Evolutionary conservation across 64 coral and sea anemone species (phyloP), one percentile per base, ranked within the genome.

Genomic region (Pachyseris speciosa): DNA sequence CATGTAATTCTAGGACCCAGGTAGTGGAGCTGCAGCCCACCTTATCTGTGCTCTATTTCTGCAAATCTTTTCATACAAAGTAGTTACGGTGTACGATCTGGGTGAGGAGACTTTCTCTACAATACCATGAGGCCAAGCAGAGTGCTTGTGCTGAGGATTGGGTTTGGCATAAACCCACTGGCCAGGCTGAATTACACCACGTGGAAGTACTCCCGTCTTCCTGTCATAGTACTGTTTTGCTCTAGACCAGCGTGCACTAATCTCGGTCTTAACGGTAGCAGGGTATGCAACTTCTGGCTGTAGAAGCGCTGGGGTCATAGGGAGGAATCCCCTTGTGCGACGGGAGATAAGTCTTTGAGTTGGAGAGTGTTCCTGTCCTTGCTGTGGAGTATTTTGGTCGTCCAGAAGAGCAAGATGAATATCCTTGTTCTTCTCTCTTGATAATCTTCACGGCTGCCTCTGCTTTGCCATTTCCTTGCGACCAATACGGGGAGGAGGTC

Each of bases 101-200:
- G 40, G 81, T 27, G 61, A 85, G 45, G 81, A 67, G 29, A 85
- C 81, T 38, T 85, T 67, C 81, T 85, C 38, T 8, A 85, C 43
- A 31, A 20, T 83, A 39, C 78, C 78, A 59, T 61, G 37, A 32
- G 78, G 49, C 50, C 52, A 83, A 27, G 78, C 78, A 36, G 52
- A 83, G 37, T 61, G 78, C 78, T 83, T 83, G 78, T 83, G 51
- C 36, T 83, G 78, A 30, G 78, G 78, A 38, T 57, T 61, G 51
- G 78, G 78, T 61, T 83, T 83, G 60, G 38, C 52, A 83, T 83
- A 61, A 1, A 83, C 50, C 51, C 78, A 83, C 34, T 69, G 83
- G 24, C 83, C 38, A 65, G 60, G 83, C 63, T 67, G 83, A 64
- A 84, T 59, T 66, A 38, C 57, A 65, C 33, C 45, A 43, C 65